Percentiles rank a stretch among this genome's conserved stretches.
Evolutionary conservation across 2,113 vertebrate species (phyloP).

Genomic region (Rana temporaria): DNA sequence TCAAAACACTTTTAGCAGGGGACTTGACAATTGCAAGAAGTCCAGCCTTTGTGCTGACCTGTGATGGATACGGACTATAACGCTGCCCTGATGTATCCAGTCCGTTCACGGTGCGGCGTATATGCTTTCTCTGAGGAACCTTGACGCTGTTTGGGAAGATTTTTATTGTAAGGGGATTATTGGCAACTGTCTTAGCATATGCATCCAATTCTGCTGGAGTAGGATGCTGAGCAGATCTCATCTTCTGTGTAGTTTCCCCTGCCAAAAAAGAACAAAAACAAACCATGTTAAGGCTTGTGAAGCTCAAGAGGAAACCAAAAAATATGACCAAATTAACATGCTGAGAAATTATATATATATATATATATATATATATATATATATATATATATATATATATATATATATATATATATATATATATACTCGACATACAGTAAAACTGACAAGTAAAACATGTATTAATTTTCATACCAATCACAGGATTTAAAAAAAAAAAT

Average conservation of each 20-base stretch:
- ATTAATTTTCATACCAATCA: no score
- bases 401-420: no score
- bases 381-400: no score
- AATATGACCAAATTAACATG: not conserved
- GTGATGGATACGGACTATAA: constrained; percentile 97
- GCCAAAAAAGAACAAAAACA: constrained; percentile 66
- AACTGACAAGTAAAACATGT: no score
- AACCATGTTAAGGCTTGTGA: not conserved
- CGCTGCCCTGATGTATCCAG: constrained; percentile 95
- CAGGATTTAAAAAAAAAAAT: no score
- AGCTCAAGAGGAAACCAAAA: not conserved
- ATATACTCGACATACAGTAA: no score
- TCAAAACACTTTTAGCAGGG: constrained; percentile 90
- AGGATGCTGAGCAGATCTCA: constrained; percentile 99
- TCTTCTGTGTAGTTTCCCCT: constrained; percentile 99
- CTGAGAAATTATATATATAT: no score
- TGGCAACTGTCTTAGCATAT: constrained; percentile 99
- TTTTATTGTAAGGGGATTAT: constrained; percentile 98
- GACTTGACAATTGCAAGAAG: constrained; percentile 94
- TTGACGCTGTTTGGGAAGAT: constrained; percentile 99
- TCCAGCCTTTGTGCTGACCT: constrained; percentile 90
- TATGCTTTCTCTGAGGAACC: constrained; percentile 98
- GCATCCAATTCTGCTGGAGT: constrained; percentile 99
- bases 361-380: no score
- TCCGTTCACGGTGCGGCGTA: constrained; percentile 97